These are phyloP conservation scores for Pyrochroa serraticornis DNA, from an alignment of 2,888 invertebrate species.

Conservation along the genomic window DNA sequence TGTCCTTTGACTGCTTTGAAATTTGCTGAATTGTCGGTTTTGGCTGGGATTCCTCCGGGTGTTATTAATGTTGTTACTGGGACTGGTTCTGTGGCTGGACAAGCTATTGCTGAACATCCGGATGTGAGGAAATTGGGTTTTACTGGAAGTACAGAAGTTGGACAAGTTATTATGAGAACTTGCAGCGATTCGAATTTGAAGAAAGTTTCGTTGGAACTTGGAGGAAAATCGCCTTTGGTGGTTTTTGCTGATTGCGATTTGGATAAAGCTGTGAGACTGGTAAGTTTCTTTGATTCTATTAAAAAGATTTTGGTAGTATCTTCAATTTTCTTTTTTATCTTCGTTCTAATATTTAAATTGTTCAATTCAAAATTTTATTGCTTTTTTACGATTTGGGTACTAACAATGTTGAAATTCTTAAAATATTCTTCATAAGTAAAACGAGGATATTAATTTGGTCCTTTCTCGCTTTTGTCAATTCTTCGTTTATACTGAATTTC, in stretches of 20 bases:
- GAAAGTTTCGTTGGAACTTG: slow-evolving; percentile 92
- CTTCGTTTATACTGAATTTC: too few species aligned
- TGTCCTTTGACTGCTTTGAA: slow-evolving; percentile 94
- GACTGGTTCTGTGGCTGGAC: slow-evolving; percentile 78
- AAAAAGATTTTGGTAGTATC: background rate
- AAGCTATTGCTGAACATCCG: slow-evolving; percentile 86
- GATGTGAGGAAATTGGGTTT: slow-evolving; percentile 91
- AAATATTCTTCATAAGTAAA: too few species aligned
- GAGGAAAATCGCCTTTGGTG: slow-evolving; percentile 94
- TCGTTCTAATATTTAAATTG: too few species aligned
- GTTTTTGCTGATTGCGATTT: slow-evolving; percentile 94
- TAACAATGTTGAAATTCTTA: too few species aligned
- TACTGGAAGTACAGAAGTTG: slow-evolving; percentile 93
- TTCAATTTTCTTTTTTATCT: background rate
- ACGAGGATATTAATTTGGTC: too few species aligned
- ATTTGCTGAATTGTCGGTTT: slow-evolving; percentile 87
- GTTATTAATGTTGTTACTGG: slow-evolving; percentile 94
- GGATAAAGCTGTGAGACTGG: slow-evolving; percentile 89
- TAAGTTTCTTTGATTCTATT: slow-evolving; percentile 56
- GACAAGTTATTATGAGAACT: slow-evolving; percentile 89
- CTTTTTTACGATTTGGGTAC: too few species aligned
- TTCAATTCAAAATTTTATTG: too few species aligned
- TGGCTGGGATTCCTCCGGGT: slow-evolving; percentile 93
- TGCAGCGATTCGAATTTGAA: slow-evolving; percentile 91
- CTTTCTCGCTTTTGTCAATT: too few species aligned